Percentiles rank a stretch among this genome's conserved stretches.
phyloP scores from a whole-genome alignment of 1,140 invertebrate species.

The Drosophila rhopaloa region DNA sequence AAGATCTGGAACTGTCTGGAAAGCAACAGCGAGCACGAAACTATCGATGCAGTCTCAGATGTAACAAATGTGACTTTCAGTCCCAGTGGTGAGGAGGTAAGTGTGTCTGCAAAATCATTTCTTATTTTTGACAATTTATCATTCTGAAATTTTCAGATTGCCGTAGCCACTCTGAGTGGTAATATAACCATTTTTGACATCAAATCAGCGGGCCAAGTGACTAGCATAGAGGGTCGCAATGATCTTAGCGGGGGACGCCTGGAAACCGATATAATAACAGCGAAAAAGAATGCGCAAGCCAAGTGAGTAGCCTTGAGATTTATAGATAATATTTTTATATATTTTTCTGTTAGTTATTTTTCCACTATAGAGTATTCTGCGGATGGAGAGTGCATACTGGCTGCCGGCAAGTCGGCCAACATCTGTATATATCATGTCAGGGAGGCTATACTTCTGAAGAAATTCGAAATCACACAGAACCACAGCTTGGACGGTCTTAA shows the following conservation, averaged over 20 bases:
- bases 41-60: constrained; percentile 91
- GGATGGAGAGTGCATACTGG: constrained; percentile 95
- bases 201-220: constrained; percentile 89
- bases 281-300: constrained; percentile 92
- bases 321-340: neutral
- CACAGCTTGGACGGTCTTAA: constrained; percentile 96
- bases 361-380: constrained; percentile 95
- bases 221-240: constrained; percentile 93
- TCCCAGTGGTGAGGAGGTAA: constrained; percentile 93
- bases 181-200: constrained; percentile 94
- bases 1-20: constrained; percentile 95
- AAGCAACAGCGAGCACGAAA: constrained; percentile 92
- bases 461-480: constrained; percentile 97
- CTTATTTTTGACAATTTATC: neutral
- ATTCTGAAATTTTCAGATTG: constrained; percentile 86
- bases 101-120: neutral
- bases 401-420: constrained; percentile 96
- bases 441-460: constrained; percentile 93
- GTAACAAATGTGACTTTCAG: constrained; percentile 93
- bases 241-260: constrained; percentile 94
- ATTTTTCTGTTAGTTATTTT: constrained; percentile 89
- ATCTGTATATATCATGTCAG: constrained; percentile 96
- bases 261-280: constrained; percentile 94
- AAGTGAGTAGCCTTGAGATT: constrained; percentile 88
- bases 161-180: constrained; percentile 95